Evolutionary conservation across 2,113 vertebrate genomes (phyloP), one percentile per base, ranked within the genome.

Genomic region (Laterallus jamaicensis): DNA sequence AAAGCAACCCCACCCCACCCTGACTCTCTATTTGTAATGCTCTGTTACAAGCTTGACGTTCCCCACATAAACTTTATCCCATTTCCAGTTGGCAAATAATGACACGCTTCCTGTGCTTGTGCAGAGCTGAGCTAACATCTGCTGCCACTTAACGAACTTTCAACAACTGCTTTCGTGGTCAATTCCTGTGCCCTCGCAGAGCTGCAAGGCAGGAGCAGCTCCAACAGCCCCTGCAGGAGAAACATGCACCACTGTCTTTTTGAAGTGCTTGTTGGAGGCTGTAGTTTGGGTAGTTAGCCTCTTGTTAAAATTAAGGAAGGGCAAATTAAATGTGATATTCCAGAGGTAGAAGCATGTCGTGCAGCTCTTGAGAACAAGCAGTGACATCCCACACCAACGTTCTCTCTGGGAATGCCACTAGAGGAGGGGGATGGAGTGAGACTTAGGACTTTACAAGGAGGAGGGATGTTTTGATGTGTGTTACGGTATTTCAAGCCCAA

Each of bases 71-170:
- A 94, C 69, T 91, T 95, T 85, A 75, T 79, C 74, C 92, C 25
- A 6, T 79, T 87, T 92, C 58, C 44, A 42, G 84, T 76, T 94
- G 91, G 77, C 81, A 93, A 87, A 82, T 73, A 50, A 21, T 26
- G 69, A 40, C 54, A 1, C 49, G 40, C 44, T 96, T 96, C 86
- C 92, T 91, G 70, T 94, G 81, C 93, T 94, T 93, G 47, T 91
- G 35, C 26, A 91, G 83, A 91, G 54, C 69, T 84, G 44, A 76
- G 47, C n/a, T 89, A 76, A 96, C 92, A 93, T 92, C 92, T 96
- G 95, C 86, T 96, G 77, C 58, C 93, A 31, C 84, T 95, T 94
- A 79, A 88, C 24, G 28, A 92, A 90, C 42, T 82, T 91, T 81
- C 77, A 92, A 21, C n/a, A 59, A 40, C 79, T 54, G 35, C 39